These are phyloP conservation scores for Drosophila seguyi DNA, from an alignment of 1,140 invertebrate species.

Conservation along the genomic window DNA sequence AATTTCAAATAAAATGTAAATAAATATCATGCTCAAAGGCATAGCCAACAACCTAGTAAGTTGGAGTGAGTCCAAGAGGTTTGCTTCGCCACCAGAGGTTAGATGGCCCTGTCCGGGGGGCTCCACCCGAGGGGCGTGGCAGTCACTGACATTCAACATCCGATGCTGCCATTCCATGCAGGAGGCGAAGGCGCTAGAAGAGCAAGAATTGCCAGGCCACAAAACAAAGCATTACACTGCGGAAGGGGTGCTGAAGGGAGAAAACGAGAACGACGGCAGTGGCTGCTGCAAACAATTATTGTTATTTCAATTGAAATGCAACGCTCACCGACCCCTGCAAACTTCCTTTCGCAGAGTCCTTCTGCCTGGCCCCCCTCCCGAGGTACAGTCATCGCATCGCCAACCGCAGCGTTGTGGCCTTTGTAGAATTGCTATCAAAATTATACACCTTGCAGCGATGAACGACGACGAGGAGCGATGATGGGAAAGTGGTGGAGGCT, in stretches of 20 bases:
- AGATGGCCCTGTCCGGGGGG: conserved; percentile 18
- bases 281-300: conserved; percentile 76
- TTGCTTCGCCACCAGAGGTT: conserved; percentile 19
- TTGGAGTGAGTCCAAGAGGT: conserved; percentile 24
- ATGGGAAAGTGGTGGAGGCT: conserved; percentile 1
- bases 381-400: conserved; percentile 10
- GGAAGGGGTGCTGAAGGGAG: neutral
- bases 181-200: conserved; percentile 28
- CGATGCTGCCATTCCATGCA: conserved; percentile 34
- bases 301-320: conserved; percentile 80
- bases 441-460: conserved; percentile 74
- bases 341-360: conserved; percentile 7
- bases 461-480: conserved; percentile 1
- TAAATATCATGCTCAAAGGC: conserved; percentile 20
- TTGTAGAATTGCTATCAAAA: conserved; percentile 72
- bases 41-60: neutral
- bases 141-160: conserved; percentile 61
- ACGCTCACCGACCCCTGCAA: conserved; percentile 32
- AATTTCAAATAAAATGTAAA: neutral
- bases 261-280: conserved; percentile 18
- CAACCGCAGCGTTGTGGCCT: conserved; percentile 39
- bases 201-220: conserved; percentile 59
- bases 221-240: conserved; percentile 45
- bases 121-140: conserved; percentile 2
- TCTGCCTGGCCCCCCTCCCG: neutral